Evolutionary conservation across 2,888 invertebrate genomes (phyloP).

Genomic region (Pediacus dermestoides): DNA sequence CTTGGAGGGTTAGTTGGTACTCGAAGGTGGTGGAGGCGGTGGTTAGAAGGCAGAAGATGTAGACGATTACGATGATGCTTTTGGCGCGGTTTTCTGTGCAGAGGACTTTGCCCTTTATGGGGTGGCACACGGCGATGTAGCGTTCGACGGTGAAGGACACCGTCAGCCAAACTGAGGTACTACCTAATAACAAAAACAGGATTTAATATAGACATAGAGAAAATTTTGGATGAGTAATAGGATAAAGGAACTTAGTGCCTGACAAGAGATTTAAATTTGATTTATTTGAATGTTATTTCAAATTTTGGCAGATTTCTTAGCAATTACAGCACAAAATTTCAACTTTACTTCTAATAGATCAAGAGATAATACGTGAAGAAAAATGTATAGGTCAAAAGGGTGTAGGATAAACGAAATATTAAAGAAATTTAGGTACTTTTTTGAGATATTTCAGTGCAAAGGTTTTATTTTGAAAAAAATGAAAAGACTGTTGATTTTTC

Average conservation of each 20-base stretch:
- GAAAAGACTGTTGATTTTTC: too few species aligned
- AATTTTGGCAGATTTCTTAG: too few species aligned
- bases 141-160: constrained; percentile 74
- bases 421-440: too few species aligned
- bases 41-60: constrained; percentile 58
- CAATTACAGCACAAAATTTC: not conserved
- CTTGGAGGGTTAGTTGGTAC: constrained; percentile 52
- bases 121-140: constrained; percentile 72
- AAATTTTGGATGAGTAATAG: too few species aligned
- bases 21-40: constrained; percentile 68
- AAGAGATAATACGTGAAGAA: not conserved
- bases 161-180: constrained; percentile 71
- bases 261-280: too few species aligned
- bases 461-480: too few species aligned
- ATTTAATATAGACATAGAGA: too few species aligned
- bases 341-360: not conserved
- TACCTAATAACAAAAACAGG: constrained; percentile 51
- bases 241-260: too few species aligned
- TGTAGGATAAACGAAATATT: too few species aligned
- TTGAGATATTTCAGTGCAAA: too few species aligned
- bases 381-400: too few species aligned
- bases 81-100: constrained; percentile 70
- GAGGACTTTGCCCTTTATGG: constrained; percentile 64
- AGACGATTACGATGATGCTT: constrained; percentile 58
- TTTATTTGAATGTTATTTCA: too few species aligned